These are phyloP conservation scores for Ascidia mentula DNA, from an alignment of 23 tunicate genomes.

Conservation along the genomic window DNA sequence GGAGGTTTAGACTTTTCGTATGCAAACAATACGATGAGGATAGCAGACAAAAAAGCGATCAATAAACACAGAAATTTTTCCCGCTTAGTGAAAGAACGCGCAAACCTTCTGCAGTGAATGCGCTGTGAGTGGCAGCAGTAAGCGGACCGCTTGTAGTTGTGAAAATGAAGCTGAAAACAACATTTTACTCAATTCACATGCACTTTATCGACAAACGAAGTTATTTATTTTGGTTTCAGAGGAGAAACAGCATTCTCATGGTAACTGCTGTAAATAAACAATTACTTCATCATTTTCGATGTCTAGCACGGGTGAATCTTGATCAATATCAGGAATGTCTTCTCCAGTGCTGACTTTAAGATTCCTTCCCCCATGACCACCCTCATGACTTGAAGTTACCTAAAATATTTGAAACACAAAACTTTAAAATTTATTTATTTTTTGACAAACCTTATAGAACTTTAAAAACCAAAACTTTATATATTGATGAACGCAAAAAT, in stretches of 20 bases:
- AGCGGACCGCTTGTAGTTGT: constrained; percentile 2
- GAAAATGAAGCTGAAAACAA: not conserved
- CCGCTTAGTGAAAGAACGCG: not conserved
- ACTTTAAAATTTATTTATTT: not conserved
- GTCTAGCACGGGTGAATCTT: not conserved
- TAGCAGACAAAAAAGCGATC: not conserved
- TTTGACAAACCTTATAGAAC: not conserved
- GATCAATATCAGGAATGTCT: not conserved
- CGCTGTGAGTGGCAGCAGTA: not conserved
- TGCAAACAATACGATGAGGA: not conserved
- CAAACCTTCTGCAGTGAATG: not conserved
- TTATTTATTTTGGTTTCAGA: not conserved
- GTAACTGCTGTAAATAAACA: too few species aligned
- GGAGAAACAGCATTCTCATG: too few species aligned
- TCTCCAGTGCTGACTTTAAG: constrained; percentile 3
- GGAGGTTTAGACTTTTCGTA: not conserved
- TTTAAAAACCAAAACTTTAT: too few species aligned
- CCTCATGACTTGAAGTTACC: constrained; percentile 1
- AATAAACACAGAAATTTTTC: not conserved
- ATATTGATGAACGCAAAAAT: not conserved
- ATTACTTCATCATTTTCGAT: not conserved
- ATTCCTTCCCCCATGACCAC: not conserved
- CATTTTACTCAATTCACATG: not conserved
- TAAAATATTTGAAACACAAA: constrained; percentile 6
- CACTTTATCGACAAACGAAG: not conserved